Evolutionary conservation across 2,888 invertebrate species (phyloP).

Genomic region (Cordilura impudica): DNA sequence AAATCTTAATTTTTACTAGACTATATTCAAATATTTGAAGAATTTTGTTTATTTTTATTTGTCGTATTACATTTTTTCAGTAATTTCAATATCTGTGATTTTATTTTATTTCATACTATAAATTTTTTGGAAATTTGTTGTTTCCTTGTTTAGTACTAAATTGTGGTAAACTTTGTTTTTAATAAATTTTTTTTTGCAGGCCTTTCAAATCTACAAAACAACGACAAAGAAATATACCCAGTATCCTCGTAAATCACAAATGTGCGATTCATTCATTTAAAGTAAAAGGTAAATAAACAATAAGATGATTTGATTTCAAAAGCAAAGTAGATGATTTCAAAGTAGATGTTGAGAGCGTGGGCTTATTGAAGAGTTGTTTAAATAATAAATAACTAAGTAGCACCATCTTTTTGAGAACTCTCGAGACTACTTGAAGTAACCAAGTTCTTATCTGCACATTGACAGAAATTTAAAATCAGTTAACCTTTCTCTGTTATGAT

Average conservation of each 20-base stretch:
- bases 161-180: conserved; percentile 42
- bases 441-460: too few relatives aligned
- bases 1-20: background rate
- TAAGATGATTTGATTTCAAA: conserved; percentile 39
- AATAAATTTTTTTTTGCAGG: conserved; percentile 40
- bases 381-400: too few relatives aligned
- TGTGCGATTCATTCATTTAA: conserved; percentile 33
- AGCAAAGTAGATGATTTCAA: conserved; percentile 13
- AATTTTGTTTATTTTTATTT: background rate
- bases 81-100: background rate
- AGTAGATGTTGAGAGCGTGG: background rate
- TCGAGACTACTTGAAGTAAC: too few relatives aligned
- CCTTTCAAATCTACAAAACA: conserved; percentile 39
- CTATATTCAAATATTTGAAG: background rate
- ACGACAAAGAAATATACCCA: conserved; percentile 26
- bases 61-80: too few relatives aligned
- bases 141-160: conserved; percentile 12
- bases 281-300: conserved; percentile 32
- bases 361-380: background rate
- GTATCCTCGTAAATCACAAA: conserved; percentile 53
- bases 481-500: too few relatives aligned
- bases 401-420: too few relatives aligned
- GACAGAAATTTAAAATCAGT: too few relatives aligned
- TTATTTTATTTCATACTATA: background rate
- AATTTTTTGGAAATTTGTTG: background rate